Percentiles rank a stretch among this genome's conserved stretches.
phyloP scores from a whole-genome alignment of 1,140 invertebrate species.

The Patella vulgata region DNA sequence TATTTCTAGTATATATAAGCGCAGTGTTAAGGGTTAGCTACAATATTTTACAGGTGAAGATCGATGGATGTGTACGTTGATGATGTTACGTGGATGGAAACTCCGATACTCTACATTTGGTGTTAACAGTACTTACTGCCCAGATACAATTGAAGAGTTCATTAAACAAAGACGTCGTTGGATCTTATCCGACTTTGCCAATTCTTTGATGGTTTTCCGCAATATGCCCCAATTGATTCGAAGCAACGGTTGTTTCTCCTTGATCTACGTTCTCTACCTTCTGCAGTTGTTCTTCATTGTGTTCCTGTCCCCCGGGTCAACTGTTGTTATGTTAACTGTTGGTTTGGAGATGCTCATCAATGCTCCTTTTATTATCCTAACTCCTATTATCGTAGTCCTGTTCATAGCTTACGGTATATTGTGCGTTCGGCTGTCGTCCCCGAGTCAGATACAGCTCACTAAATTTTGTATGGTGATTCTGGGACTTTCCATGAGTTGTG shows the following conservation, averaged over 20 bases:
- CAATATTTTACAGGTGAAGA: constrained; percentile 41
- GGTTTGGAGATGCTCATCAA: constrained; percentile 32
- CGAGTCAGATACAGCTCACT: constrained; percentile 17
- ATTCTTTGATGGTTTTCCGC: constrained; percentile 72
- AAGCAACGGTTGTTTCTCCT: constrained; percentile 72
- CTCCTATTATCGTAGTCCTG: constrained; percentile 18
- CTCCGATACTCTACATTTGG: constrained; percentile 33
- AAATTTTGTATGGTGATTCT: constrained; percentile 23
- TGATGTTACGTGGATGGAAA: constrained; percentile 49
- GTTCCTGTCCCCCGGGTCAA: constrained; percentile 39
- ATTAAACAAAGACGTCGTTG: constrained; percentile 67
- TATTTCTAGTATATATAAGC: too few species aligned
- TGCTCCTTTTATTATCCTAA: constrained; percentile 12
- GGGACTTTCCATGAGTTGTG: constrained; percentile 21
- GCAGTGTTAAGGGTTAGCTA: too few species aligned
- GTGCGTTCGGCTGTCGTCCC: constrained; percentile 16
- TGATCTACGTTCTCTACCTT: constrained; percentile 67
- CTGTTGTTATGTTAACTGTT: constrained; percentile 36
- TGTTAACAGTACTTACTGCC: constrained; percentile 46
- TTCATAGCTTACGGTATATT: constrained; percentile 23
- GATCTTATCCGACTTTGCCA: constrained; percentile 74
- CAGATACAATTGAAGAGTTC: constrained; percentile 39
- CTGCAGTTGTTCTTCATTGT: constrained; percentile 43
- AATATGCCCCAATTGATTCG: constrained; percentile 69
- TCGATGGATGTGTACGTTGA: constrained; percentile 50